Evolutionary conservation across 2,797 vertebrate genomes (phyloP), one percentile per base, ranked within the genome.

Genomic region (Leuciscus waleckii): DNA sequence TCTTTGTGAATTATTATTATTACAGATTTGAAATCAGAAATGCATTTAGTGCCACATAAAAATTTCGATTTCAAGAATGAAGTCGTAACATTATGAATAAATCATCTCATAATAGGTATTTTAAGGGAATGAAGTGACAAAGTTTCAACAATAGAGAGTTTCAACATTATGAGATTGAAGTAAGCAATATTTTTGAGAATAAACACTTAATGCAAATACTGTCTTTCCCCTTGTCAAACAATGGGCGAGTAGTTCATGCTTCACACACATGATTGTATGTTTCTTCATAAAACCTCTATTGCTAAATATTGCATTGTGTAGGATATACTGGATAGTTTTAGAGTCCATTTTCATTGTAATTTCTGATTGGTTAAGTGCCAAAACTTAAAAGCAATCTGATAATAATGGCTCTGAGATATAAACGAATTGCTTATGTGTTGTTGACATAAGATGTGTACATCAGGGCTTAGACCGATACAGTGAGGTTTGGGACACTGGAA

Each of bases 321-420:
- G 1, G 11, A 76, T 13, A 37, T 76, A 7, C 29, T 14, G 5
- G 16, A 9, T 9, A 75, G 9, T 32, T 56, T 56, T 37, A 56
- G 37, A 56, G 35, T 17, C 54, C 35, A 77, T 32, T 76, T 76
- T 76, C 35, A n/a, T 35, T n/a, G 21, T 58, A 56, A 58, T 77
- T 37, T 77, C 13, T 58, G 74, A 17, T 37, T 56, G 51, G 32
- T 32, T 23, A 13, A 16, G 32, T 37, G 73, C 10, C 0, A 2
- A 76, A 37, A 56, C 11, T 29, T 29, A 29, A 39, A 1, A 39
- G 51, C 7, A 26, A 58, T 43, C n/a, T 61, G 16, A 77, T 56
- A 37, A 23, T 23, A 54, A 54, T 41, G 75, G 32, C 75, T 39
- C 51, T 37, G 35, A 41, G 41, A 78, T 26, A 1, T 43, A 78